phyloP scores from a whole-genome alignment of 1,140 invertebrate genomes.

The Caenorhabditis inopinata region DNA sequence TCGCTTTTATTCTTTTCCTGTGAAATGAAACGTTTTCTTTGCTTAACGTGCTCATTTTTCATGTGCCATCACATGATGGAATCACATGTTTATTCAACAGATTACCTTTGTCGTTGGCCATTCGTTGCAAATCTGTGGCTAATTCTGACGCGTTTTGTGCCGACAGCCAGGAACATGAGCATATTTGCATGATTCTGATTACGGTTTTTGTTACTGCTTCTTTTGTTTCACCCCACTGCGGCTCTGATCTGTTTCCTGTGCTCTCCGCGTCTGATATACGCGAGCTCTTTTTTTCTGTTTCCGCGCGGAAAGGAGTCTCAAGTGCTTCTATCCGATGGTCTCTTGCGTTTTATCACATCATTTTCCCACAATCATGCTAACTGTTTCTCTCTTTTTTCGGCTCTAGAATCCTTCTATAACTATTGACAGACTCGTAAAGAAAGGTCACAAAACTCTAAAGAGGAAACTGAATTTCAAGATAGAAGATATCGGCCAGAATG shows the following conservation, averaged over 20 bases:
- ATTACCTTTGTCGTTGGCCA: background rate
- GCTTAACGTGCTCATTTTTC: constrained; percentile 7
- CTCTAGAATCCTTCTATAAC: background rate
- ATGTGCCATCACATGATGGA: background rate
- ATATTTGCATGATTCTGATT: background rate
- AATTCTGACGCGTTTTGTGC: constrained; percentile 26
- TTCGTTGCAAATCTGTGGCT: constrained; percentile 2
- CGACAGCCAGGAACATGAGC: background rate
- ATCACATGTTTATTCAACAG: constrained; percentile 26
- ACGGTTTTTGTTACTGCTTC: background rate
- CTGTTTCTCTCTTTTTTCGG: background rate
- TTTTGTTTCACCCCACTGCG: background rate
- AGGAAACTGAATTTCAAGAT: background rate
- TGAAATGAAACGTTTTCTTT: too few species aligned
- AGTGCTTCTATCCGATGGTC: background rate
- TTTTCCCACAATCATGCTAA: background rate
- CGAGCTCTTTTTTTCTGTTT: background rate
- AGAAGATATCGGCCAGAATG: constrained; percentile 12
- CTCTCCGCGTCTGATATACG: background rate
- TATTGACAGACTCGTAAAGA: background rate
- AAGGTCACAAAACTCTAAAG: constrained; percentile 18
- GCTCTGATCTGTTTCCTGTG: background rate
- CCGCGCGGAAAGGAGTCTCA: constrained; percentile 23
- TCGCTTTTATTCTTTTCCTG: background rate
- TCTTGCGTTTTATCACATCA: constrained; percentile 10